Base-by-base conservation (phyloP, 2,113 vertebrate genomes). In the Anthoscopus minutus region DNA sequence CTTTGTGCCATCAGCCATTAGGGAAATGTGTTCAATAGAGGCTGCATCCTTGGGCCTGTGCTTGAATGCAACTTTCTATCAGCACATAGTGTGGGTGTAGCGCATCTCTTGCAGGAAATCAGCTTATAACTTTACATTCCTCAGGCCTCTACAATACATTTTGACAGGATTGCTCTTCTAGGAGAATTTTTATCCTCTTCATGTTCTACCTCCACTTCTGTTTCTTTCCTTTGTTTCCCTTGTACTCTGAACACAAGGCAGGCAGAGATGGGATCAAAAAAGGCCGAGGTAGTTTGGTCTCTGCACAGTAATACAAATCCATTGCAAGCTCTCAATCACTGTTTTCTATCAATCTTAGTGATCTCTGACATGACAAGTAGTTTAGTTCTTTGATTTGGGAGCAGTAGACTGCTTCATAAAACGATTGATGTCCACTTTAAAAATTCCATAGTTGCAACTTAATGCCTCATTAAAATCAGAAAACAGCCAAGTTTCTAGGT, bases 241-340 rank as follows among this genome's bases (percentile, higher is more conserved):
- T 16, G 14, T 33, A 20, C 23, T 79, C 40, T 37, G 45, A 20
- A n/a, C 2, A 1, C 9, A 10, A 37, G 20, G 50, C 21, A 3
- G 14, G 3, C 11, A 24, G 58, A 73, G 42, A 44, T 15, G 3
- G 30, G 18, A 23, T 57, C 0, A 0, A 73, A 73, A 51, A 56
- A 28, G 10, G 2, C 15, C 0, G 0, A 2, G 13, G 16, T 30
- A 23, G 6, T 30, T 60, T 56, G 40, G 7, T 54, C 25, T 76
- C 31, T 51, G 2, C 13, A 15, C 14, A 28, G 8, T 37, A 62
- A 78, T 4, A 30, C 0, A 7, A 54, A 60, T 47, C n/a, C 31
- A 38, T 14, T 66, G 33, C 38, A 50, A 90, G 27, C 33, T 80
- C 56, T 84, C 60, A 33, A 0, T 53, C 45, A 5, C 2, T 56